Evolutionary conservation across 2,797 vertebrate species (phyloP), one percentile per base, ranked within the genome.

Genomic region (Macropus fuliginosus): DNA sequence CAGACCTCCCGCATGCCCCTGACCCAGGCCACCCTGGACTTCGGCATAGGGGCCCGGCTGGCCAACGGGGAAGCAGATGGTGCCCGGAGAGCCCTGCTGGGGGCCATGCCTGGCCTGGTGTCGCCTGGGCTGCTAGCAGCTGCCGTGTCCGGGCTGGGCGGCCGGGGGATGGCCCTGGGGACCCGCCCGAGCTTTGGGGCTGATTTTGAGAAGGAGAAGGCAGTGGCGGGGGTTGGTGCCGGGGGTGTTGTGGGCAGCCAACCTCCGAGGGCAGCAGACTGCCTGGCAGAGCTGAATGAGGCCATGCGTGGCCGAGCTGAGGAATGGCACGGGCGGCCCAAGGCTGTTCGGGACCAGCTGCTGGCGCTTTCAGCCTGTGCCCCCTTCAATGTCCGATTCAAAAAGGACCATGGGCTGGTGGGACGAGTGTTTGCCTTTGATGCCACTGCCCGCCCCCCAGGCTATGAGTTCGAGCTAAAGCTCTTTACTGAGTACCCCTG

Each of bases 341-440:
- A 98, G 62, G 97, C 98, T 0, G 99, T 99, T 27, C 98, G 99
- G 0, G 99, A 99, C 16, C 99, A 99, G 11, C 98, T 99, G 0
- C 94, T 99, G 9, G 98, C 99, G 0, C 98, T 99, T 21, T 99
- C 99, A 9, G 98, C 98, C 97, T 99, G 99, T 0, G 98, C 99
- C 11, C 99, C 99, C 1, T 99, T 99, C 92, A 99, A 99, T 0
- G 99, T 99, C 29, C 99, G 99, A 95, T 99, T 99, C 98, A 99
- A 99, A 97, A 99, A 99, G 98, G 99, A 99, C 98, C 99, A 99
- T 21, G 98, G 98, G 5, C 97, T 99, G 94, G 97, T 99, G 93
- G 99, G 99, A 0, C 98, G 99, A 0, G 98, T 99, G 93, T 99
- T 99, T 0, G 99, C 99, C 13, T 99, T 99, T 0, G 99, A 99